phyloP scores from a whole-genome alignment of 1,140 invertebrate genomes.

The Apis cerana region DNA sequence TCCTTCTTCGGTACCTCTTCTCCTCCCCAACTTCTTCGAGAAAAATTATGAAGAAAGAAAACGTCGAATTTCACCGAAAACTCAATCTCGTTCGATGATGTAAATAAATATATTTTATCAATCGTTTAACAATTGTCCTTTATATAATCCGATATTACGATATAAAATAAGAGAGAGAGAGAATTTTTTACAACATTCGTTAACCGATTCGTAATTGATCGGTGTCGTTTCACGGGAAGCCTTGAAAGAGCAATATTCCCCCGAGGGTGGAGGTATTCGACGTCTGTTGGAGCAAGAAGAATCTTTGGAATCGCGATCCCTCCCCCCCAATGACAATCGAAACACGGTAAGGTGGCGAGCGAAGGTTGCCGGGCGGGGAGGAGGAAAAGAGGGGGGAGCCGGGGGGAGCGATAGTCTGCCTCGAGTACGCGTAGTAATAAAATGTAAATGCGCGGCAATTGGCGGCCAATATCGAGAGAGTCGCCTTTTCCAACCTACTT shows the following conservation, averaged over 20 bases:
- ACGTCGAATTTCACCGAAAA: background rate
- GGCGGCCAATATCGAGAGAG: conserved; percentile 52
- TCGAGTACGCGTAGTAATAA: conserved; percentile 62
- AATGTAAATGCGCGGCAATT: conserved; percentile 69
- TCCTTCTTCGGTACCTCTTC: no score
- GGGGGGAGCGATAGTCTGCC: conserved; percentile 50
- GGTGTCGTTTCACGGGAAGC: background rate
- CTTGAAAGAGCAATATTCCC: conserved; percentile 1
- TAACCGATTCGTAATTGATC: background rate
- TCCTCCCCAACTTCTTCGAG: background rate
- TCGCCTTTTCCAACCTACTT: conserved; percentile 9
- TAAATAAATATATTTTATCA: background rate
- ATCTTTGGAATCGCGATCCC: conserved; percentile 1
- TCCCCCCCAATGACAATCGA: background rate
- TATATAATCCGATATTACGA: background rate
- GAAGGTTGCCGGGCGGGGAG: background rate
- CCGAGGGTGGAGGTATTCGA: no score
- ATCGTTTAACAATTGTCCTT: background rate
- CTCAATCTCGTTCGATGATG: background rate
- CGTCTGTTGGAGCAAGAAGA: conserved; percentile 11
- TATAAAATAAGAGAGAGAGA: background rate
- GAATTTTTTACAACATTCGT: background rate
- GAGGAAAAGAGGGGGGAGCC: conserved; percentile 51
- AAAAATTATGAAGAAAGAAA: background rate
- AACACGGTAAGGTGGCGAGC: background rate